These are phyloP conservation scores for Drosophila murphyi DNA, from an alignment of 1,140 invertebrate genomes.

Conservation along the genomic window DNA sequence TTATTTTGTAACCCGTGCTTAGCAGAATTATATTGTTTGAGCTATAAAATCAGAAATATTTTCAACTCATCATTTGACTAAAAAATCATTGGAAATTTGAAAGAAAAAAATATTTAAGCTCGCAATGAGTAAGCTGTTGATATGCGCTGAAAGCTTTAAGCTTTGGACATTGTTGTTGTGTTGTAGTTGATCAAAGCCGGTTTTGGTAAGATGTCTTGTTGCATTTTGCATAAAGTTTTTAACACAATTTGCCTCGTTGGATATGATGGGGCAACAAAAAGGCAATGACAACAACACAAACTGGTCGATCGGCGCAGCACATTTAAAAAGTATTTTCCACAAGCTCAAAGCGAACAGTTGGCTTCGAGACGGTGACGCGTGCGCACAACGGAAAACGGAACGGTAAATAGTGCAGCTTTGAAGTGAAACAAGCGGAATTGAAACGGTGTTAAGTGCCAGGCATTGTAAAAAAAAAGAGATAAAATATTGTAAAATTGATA, in stretches of 20 bases:
- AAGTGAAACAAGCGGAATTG: conserved; percentile 29
- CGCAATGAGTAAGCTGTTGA: neutral
- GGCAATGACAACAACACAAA: conserved; percentile 28
- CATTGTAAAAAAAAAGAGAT: conserved; percentile 10
- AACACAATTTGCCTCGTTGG: conserved; percentile 31
- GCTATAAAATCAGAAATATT: too few species aligned
- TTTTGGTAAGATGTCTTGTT: conserved; percentile 51
- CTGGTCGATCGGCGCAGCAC: conserved; percentile 26
- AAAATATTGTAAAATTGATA: neutral
- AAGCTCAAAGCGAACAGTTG: conserved; percentile 40
- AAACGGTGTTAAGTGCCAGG: conserved; percentile 36
- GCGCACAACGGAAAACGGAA: conserved; percentile 45
- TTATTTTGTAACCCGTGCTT: too few species aligned
- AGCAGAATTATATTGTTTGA: too few species aligned
- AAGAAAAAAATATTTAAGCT: neutral
- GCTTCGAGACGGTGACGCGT: conserved; percentile 56
- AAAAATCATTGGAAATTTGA: neutral
- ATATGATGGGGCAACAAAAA: conserved; percentile 2
- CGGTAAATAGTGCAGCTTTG: conserved; percentile 38
- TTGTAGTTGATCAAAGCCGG: conserved; percentile 37
- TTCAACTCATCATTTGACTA: too few species aligned
- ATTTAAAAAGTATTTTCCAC: conserved; percentile 45
- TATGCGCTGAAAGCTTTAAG: neutral
- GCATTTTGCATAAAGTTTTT: conserved; percentile 59
- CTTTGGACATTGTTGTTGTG: neutral